These are phyloP conservation scores for Nannoperca obscura DNA, from an alignment of 2,797 vertebrate genomes.

Conservation along the genomic window DNA sequence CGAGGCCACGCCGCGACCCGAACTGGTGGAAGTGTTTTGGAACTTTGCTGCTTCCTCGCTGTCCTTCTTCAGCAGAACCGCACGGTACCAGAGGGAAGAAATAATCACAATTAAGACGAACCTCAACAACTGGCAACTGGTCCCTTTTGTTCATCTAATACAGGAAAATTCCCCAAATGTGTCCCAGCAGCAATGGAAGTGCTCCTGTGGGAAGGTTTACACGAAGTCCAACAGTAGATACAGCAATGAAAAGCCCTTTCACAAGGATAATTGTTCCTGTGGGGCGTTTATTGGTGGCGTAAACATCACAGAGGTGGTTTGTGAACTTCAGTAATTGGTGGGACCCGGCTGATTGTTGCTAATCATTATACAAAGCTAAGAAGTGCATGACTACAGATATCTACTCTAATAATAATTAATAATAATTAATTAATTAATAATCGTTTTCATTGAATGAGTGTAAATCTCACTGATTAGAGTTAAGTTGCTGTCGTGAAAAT, in stretches of 20 bases:
- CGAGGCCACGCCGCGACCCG: accelerated
- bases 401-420: too few relatives aligned
- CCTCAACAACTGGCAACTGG: background rate
- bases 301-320: slow-evolving; percentile 45
- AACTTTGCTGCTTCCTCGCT: background rate
- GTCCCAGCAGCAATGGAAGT: background rate
- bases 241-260: accelerated
- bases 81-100: slow-evolving; percentile 43
- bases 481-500: background rate
- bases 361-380: background rate
- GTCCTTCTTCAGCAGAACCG: slow-evolving; percentile 56
- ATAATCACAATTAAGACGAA: slow-evolving; percentile 15
- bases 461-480: background rate
- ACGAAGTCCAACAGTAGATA: accelerated
- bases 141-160: slow-evolving; percentile 52
- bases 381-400: background rate
- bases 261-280: slow-evolving; percentile 6
- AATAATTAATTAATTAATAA: too few relatives aligned
- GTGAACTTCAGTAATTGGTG: slow-evolving; percentile 50
- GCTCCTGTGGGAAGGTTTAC: background rate
- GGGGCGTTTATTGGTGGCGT: accelerated
- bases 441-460: background rate
- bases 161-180: accelerated
- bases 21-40: slow-evolving; percentile 64
- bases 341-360: background rate